Evolutionary conservation across 2,113 vertebrate species (phyloP).

Genomic region (Equus quagga): DNA sequence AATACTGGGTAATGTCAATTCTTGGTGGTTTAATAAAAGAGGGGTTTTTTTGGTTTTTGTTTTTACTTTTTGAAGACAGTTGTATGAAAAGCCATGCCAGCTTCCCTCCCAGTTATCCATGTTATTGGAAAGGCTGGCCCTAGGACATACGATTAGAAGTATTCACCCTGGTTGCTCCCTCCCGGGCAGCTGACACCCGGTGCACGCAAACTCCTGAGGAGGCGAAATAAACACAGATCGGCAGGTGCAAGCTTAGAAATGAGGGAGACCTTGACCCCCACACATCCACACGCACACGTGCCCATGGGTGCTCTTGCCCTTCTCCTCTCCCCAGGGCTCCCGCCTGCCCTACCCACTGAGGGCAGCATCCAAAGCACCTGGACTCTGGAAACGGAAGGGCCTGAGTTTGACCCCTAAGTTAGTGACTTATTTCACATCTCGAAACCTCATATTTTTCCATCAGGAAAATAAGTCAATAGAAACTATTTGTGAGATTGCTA

Average conservation of each 20-base stretch:
- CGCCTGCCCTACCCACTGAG: neutral
- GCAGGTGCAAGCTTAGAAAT: neutral
- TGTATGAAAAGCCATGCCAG: neutral
- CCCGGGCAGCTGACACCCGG: neutral
- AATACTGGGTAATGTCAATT: neutral
- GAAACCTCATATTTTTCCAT: neutral
- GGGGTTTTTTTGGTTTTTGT: neutral
- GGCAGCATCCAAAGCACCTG: no score
- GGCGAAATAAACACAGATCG: neutral
- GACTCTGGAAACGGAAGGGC: neutral
- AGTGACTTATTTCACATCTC: neutral
- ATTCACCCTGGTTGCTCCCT: neutral
- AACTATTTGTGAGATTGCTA: neutral
- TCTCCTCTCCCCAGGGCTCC: neutral
- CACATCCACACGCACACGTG: no score
- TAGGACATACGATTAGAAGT: neutral
- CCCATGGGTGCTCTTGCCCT: accelerated
- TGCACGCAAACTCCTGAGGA: neutral
- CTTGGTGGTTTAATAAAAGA: slow-evolving; percentile 38
- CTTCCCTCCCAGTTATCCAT: neutral
- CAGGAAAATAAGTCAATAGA: neutral
- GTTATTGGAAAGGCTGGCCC: neutral
- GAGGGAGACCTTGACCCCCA: no score
- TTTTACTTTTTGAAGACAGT: neutral
- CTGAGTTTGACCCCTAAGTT: neutral